Evolutionary conservation across 2,888 invertebrate species (phyloP).

Genomic region (Dicyrtomina minuta): DNA sequence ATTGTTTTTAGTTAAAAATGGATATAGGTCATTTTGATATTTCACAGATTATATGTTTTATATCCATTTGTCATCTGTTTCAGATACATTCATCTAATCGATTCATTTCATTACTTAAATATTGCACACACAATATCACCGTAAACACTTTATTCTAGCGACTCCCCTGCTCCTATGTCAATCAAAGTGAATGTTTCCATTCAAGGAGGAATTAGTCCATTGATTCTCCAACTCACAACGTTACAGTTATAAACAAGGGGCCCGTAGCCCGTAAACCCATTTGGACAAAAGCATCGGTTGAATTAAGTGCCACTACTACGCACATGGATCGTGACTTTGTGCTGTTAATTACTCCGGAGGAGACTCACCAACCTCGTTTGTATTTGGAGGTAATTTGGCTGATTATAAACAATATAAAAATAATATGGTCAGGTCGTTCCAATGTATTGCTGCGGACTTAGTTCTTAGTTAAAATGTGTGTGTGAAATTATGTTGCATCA

Average conservation of each 20-base stretch:
- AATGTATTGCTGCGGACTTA: no score
- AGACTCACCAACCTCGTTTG: conserved; percentile 58
- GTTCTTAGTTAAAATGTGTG: no score
- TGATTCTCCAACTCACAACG: conserved; percentile 45
- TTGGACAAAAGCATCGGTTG: conserved; percentile 44
- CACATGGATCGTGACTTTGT: conserved; percentile 56
- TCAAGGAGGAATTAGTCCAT: conserved; percentile 47
- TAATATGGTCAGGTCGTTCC: no score
- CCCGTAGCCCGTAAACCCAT: conserved; percentile 34
- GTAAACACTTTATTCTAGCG: conserved; percentile 12
- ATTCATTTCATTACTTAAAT: no score
- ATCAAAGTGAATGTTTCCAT: conserved; percentile 46
- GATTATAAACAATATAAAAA: background rate
- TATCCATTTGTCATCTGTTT: conserved; percentile 4
- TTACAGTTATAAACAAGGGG: conserved; percentile 34
- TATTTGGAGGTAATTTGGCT: conserved; percentile 56
- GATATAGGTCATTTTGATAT: no score
- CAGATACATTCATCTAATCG: no score
- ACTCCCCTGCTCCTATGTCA: conserved; percentile 44
- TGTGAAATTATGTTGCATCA: no score
- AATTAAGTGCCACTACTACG: conserved; percentile 34
- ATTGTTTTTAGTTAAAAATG: no score
- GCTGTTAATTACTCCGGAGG: conserved; percentile 56
- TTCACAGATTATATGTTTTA: conserved; percentile 44
- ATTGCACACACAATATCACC: no score